Evolutionary conservation across 2,797 vertebrate genomes (phyloP), one percentile per base, ranked within the genome.

Genomic region (Gymnothorax reevesii): DNA sequence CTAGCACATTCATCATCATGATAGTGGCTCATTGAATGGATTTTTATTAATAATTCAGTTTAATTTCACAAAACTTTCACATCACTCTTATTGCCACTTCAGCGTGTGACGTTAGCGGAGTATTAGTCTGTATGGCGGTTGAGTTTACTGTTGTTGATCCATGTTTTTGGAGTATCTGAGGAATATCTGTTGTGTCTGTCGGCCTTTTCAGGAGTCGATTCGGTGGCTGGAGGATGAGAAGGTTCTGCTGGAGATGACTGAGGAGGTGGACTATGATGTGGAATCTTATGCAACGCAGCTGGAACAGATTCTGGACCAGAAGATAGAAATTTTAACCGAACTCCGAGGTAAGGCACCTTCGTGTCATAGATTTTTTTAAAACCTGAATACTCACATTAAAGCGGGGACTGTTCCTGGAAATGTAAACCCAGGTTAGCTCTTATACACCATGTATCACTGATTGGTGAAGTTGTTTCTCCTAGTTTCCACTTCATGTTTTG

Each of bases 231-330:
- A 99, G 90, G 98, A 97, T 73, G 98, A 99, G 94, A 99, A 99
- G 93, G 95, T 97, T 7, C 97, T 99, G 42, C 87, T 99, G 86
- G 97, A 99, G 86, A 99, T 99, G 98, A 97, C 98, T 0, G 98
- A 99, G 94, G 98, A 99, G 94, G 98, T 99, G 7, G 98, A 99
- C 91, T 99, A 99, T 77, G 98, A 99, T 77, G 98, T 98, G 1
- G 98, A 99, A 89, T 97, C 97, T 0, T 99, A 97, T 0, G 98
- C 98, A 87, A 98, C 97, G 52, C 98, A 98, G 87, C 97, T 99
- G 69, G 98, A 99, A 92, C 97, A 97, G 89, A 99, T 99, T 94
- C 94, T 99, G 91, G 98, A 98, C 83, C 98, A 99, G 93, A 99
- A 99, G 95, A 99, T 99, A 83, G 97, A 99, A 82, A 97, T 99